These are phyloP conservation scores for Aphidius colemani DNA, from an alignment of 2,888 invertebrate species.

Conservation along the genomic window DNA sequence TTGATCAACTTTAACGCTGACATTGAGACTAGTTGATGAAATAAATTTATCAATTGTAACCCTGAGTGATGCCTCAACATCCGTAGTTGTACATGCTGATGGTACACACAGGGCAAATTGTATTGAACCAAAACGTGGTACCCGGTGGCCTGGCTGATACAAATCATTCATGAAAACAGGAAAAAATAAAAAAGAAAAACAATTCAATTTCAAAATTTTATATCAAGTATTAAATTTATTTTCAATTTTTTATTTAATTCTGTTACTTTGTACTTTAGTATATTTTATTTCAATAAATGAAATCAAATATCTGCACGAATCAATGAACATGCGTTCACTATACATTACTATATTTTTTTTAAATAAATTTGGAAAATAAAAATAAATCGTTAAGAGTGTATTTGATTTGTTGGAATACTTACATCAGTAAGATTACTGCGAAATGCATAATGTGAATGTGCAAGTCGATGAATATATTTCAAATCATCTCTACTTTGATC, in stretches of 20 bases:
- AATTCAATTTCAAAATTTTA: too few relatives aligned
- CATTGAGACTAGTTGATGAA: slow-evolving; percentile 63
- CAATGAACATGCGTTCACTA: too few relatives aligned
- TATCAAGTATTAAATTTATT: too few relatives aligned
- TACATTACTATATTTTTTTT: too few relatives aligned
- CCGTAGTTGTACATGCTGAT: slow-evolving; percentile 64
- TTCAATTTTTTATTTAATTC: too few relatives aligned
- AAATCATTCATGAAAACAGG: too few relatives aligned
- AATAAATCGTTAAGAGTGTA: too few relatives aligned
- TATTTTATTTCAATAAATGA: too few relatives aligned
- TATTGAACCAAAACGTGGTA: slow-evolving; percentile 70
- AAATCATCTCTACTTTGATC: slow-evolving; percentile 61
- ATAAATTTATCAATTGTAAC: slow-evolving; percentile 62
- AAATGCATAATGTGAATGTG: slow-evolving; percentile 69
- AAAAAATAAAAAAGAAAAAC: too few relatives aligned
- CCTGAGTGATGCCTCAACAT: slow-evolving; percentile 66
- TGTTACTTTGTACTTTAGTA: too few relatives aligned
- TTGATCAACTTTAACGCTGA: slow-evolving; percentile 65
- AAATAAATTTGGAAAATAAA: too few relatives aligned
- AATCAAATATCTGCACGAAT: too few relatives aligned
- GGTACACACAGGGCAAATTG: slow-evolving; percentile 75
- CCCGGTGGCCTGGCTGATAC: slow-evolving; percentile 70
- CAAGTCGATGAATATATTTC: slow-evolving; percentile 63
- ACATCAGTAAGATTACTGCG: slow-evolving; percentile 71
- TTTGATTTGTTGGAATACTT: slow-evolving; percentile 56